Evolutionary conservation across 1,140 invertebrate species (phyloP), one percentile per base, ranked within the genome.

Genomic region (Yoshiicerus persimilis): DNA sequence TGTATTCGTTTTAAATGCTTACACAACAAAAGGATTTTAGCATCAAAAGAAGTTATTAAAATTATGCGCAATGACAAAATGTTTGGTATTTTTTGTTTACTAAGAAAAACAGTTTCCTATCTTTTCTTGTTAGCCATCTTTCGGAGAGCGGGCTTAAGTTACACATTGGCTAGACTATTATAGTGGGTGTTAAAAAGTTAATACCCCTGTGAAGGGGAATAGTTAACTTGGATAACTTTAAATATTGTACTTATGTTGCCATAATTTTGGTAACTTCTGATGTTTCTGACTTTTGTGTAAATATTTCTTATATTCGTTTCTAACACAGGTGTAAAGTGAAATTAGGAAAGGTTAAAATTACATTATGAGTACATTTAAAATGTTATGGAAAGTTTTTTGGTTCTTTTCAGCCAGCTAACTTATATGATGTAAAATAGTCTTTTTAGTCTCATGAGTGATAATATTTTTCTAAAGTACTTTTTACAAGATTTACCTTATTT

Each of bases 391-490:
- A 80, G 9, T 30, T 80, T n/a, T 38, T 80, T 34, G 75, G 34
- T 34, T 23, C 30, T 20, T 80, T 80, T 80, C 47, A 56, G 47
- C 75, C 30, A 80, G 34, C 34, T 36, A 80, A 38, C 20, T 80
- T 80, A 80, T n/a, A n/a, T n/a, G n/a, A n/a, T 80, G 30, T 80
- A n/a, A 80, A 80, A 80, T 80, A 32, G 30, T 80, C 75, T 32
- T 30, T 30, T 80, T 80, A 80, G 75, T 80, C 75, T 80, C 30
- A 34, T 80, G 75, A 80, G 75, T 80, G 75, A 80, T 80, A 80
- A 80, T 80, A 80, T 80, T 80, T 80, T 80, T 80, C 75, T 80
- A 80, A 80, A 36, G 75, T 80, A 80, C 75, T 80, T 80, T 80
- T 80, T 80, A 80, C 75, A 32, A 80, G 32, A 32, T 36, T 80